These are phyloP conservation scores for Protonibea diacanthus DNA, from an alignment of 2,797 vertebrate species.

Conservation along the genomic window DNA sequence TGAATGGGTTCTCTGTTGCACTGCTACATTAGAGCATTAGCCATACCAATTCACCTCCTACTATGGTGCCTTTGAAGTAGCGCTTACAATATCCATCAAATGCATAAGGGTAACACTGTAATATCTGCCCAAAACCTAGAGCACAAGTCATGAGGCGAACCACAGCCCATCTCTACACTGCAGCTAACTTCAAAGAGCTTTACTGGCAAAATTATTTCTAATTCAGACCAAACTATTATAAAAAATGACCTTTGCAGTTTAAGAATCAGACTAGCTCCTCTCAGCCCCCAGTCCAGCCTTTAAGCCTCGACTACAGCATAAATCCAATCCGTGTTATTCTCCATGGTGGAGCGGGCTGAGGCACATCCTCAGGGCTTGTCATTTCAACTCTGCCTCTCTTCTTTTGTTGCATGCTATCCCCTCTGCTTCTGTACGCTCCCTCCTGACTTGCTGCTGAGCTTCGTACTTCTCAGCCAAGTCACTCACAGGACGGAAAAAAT, in stretches of 20 bases:
- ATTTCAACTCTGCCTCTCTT: conserved; percentile 51
- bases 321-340: conserved; percentile 61
- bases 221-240: conserved; percentile 37
- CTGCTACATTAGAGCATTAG: conserved; percentile 14
- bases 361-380: conserved; percentile 57
- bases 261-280: conserved; percentile 20
- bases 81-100: conserved; percentile 15
- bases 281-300: conserved; percentile 21
- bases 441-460: conserved; percentile 21
- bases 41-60: conserved; percentile 17
- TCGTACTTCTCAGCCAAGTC: conserved; percentile 25
- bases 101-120: conserved; percentile 7
- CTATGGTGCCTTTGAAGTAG: conserved; percentile 15
- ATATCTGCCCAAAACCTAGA: conserved; percentile 13
- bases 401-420: conserved; percentile 48
- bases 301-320: conserved; percentile 35
- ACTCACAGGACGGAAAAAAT: conserved; percentile 14
- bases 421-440: conserved; percentile 25
- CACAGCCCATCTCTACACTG: conserved; percentile 11
- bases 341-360: conserved; percentile 38
- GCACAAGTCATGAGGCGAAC: conserved; percentile 13
- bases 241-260: conserved; percentile 30
- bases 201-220: conserved; percentile 36
- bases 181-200: conserved; percentile 39
- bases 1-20: not conserved